phyloP scores from a whole-genome alignment of 2,113 vertebrate genomes.

The Myiopsitta monachus region DNA sequence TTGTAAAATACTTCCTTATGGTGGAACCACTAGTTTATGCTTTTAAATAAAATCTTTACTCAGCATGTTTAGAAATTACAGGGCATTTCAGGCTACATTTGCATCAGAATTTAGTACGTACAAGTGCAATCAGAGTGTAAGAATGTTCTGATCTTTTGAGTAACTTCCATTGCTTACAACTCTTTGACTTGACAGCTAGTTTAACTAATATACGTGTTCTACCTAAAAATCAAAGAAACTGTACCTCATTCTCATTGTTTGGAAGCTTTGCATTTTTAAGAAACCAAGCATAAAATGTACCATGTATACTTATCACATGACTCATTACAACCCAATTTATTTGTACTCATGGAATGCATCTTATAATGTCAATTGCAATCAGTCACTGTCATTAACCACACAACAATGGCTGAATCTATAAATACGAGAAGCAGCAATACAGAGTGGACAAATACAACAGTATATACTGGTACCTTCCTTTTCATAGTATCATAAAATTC shows the following conservation, averaged over 20 bases:
- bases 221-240: neutral
- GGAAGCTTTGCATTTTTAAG: neutral
- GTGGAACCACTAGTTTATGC: constrained; percentile 1
- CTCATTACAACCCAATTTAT: neutral
- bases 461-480: neutral
- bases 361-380: neutral
- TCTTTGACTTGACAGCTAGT: neutral
- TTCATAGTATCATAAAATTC: neutral
- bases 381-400: neutral
- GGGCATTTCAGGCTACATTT: constrained; percentile 43
- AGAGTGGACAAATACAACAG: neutral
- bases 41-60: constrained; percentile 50
- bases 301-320: neutral
- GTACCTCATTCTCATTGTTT: neutral
- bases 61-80: constrained; percentile 55
- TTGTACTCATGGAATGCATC: neutral
- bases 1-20: constrained; percentile 41
- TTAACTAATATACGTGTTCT: neutral
- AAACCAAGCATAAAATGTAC: neutral
- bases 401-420: neutral
- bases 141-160: neutral
- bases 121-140: neutral
- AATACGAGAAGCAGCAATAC: neutral
- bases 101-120: neutral
- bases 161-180: neutral